Evolutionary conservation across 2,797 vertebrate species (phyloP).

Genomic region (Cossypha heuglini): DNA sequence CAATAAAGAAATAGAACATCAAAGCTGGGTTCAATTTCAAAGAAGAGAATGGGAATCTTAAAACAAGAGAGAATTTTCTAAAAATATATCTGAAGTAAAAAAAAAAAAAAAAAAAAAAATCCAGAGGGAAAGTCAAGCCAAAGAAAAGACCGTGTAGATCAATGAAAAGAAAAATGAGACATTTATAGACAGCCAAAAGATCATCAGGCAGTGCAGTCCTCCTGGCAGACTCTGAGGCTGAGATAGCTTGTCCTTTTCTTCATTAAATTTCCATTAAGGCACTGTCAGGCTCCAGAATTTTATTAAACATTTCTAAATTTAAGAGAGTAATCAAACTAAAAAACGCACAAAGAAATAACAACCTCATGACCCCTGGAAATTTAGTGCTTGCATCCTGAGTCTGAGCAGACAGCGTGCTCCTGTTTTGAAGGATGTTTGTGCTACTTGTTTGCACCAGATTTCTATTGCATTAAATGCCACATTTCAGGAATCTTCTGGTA

Average conservation of each 20-base stretch:
- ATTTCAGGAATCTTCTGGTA: background rate
- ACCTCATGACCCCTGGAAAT: background rate
- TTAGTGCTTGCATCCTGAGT: background rate
- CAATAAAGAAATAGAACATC: background rate
- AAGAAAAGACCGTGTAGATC: background rate
- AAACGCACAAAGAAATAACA: background rate
- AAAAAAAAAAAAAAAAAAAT: background rate
- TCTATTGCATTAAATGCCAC: background rate
- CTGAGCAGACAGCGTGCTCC: background rate
- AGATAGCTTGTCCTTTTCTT: background rate
- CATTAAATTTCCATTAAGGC: background rate
- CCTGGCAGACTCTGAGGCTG: background rate
- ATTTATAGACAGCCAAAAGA: background rate
- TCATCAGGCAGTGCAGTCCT: background rate
- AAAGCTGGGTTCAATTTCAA: background rate
- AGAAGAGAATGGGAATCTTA: background rate
- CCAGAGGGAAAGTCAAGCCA: background rate
- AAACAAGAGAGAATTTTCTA: background rate
- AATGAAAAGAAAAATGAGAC: background rate
- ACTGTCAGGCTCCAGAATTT: background rate
- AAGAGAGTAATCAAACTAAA: background rate
- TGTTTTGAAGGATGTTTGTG: rapidly evolving
- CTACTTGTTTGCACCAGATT: background rate
- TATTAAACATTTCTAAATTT: background rate
- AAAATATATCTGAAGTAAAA: background rate